A percentile compares a stretch with the other conserved stretches of the same genome.
Conservation (phyloP, 2,888 invertebrate species). For the Cataglyphis albicans region DNA sequence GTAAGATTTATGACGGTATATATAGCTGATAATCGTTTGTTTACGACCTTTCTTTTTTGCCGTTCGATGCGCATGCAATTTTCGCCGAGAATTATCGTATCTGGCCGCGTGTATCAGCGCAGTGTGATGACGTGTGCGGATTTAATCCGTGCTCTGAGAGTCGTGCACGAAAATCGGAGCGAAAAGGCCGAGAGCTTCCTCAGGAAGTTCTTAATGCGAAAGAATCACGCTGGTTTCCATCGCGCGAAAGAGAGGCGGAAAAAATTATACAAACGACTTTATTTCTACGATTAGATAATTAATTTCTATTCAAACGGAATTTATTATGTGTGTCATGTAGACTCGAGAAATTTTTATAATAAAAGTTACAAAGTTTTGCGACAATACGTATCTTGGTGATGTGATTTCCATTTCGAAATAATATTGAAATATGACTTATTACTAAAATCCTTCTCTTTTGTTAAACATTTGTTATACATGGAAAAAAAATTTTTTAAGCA, state of each 20-base stretch:
- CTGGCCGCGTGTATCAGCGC: conserved; percentile 33
- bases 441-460: not conserved
- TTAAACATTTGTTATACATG: not conserved
- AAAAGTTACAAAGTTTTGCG: not conserved
- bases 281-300: conserved; percentile 1
- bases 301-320: conserved; percentile 4
- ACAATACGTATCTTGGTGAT: not conserved
- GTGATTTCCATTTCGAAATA: not conserved
- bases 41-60: not conserved
- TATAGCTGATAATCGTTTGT: conserved; percentile 39
- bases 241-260: conserved; percentile 32
- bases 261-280: conserved; percentile 45
- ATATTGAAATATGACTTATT: not conserved
- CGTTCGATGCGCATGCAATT: conserved; percentile 13
- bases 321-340: not conserved
- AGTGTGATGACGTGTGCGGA: conserved; percentile 47
- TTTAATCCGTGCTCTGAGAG: conserved; percentile 30
- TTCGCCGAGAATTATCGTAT: conserved; percentile 41
- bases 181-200: conserved; percentile 56
- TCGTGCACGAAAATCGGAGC: conserved; percentile 49
- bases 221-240: conserved; percentile 65
- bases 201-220: conserved; percentile 66
- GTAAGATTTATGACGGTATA: not conserved
- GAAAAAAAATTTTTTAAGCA: not conserved
- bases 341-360: not conserved